Conservation (phyloP, 2,797 vertebrate genomes). For the Xenentodon cancila region DNA sequence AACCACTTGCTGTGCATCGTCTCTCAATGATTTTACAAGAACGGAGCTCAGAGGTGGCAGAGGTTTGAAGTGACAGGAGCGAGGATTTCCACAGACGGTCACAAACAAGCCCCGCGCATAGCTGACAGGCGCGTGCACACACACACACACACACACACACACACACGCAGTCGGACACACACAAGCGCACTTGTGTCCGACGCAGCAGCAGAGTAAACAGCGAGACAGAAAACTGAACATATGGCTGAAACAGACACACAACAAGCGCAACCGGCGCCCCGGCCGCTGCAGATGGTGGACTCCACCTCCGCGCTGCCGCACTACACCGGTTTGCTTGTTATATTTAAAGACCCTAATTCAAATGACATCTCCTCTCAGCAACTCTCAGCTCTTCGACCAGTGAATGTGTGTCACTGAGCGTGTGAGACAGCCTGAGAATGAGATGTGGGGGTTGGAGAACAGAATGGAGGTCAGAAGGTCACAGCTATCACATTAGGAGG, state of each 20-base stretch:
- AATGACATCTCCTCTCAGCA: conserved; percentile 41
- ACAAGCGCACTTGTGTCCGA: conserved; percentile 24
- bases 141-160: conserved; percentile 7
- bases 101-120: background rate
- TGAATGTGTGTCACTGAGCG: conserved; percentile 49
- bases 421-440: conserved; percentile 46
- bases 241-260: conserved; percentile 20
- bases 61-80: conserved; percentile 17
- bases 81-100: conserved; percentile 12
- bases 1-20: conserved; percentile 53
- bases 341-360: conserved; percentile 44
- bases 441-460: conserved; percentile 41
- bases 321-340: conserved; percentile 7
- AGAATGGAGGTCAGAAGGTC: conserved; percentile 66
- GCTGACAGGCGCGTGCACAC: background rate
- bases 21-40: conserved; percentile 52
- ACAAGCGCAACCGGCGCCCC: conserved; percentile 17
- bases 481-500: conserved; percentile 62
- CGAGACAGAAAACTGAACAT: conserved; percentile 29
- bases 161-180: background rate
- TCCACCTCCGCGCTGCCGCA: background rate
- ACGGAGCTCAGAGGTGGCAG: conserved; percentile 12
- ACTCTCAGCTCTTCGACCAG: conserved; percentile 37
- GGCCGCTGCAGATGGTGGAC: background rate
- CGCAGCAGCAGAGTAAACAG: conserved; percentile 47